Evolutionary conservation across 2,888 invertebrate genomes (phyloP), one percentile per base, ranked within the genome.

Genomic region (Dasypolia templi): DNA sequence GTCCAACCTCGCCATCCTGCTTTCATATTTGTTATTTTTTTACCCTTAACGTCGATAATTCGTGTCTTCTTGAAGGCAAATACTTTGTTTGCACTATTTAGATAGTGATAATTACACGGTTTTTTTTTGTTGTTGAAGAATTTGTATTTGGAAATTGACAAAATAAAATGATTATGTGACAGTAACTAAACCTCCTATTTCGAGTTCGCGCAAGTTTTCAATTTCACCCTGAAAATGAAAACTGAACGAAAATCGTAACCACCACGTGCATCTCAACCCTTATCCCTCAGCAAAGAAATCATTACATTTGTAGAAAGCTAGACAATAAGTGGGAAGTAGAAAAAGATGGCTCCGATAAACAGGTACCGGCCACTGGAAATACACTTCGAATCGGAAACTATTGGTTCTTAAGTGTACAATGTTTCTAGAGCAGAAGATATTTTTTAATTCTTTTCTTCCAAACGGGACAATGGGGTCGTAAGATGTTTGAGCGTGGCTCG

Each of bases 301-400:
- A 83, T 80, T 79, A 79, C 79, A 85, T 79, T 86, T 86, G 88
- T 82, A 69, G 88, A 76, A 81, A 78, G 74, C 85, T 85, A 85
- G 87, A 88, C 87, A 86, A 86, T 83, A 81, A 87, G 81, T 69
- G 72, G 67, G n/a, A 35, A 77, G 79, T 83, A 82, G 84, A 80
- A 86, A 86, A 82, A 87, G 88, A 86, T 86, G 69, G 79, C 70
- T n/a, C 65, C 78, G 87, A 86, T 88, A 86, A 88, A 86, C 83
- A 85, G 85, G 85, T 78, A 80, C 73, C 49, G 66, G 70, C 61
- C 73, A 77, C 78, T 77, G 80, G 70, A 85, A 85, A 72, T 79
- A 77, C 75, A 83, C 77, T 73, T 64, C 39, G 53, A 73, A 63
- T 32, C 63, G 58, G 77, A 76, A 82, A 77, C 74, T 77, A 82